These are phyloP conservation scores for Sebastes trivittatus DNA, from an alignment of 2,797 vertebrate genomes.

Conservation along the genomic window DNA sequence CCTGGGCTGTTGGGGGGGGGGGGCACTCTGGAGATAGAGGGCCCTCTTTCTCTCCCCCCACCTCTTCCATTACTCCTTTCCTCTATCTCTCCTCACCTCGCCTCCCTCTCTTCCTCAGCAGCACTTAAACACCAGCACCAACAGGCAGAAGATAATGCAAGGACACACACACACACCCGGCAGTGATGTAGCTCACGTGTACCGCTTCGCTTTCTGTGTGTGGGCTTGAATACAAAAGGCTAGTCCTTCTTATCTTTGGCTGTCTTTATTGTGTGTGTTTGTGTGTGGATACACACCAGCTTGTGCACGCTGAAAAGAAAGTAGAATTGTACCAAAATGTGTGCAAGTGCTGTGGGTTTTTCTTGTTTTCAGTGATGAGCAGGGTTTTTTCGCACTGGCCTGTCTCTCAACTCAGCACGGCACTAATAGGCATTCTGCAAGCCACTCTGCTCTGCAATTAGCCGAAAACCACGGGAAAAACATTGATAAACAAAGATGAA, in stretches of 20 bases:
- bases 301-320: slow-evolving; percentile 5
- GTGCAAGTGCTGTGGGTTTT: slow-evolving; percentile 8
- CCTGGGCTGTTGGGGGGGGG: slow-evolving; percentile 21
- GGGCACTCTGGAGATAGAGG: slow-evolving; percentile 28
- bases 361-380: slow-evolving; percentile 39
- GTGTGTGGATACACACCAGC: background rate
- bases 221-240: slow-evolving; percentile 55
- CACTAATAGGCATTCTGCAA: slow-evolving; percentile 60
- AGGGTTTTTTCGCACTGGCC: slow-evolving; percentile 2
- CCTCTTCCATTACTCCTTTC: slow-evolving; percentile 17
- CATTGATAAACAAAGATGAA: slow-evolving; percentile 73
- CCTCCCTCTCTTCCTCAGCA: slow-evolving; percentile 25
- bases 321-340: slow-evolving; percentile 10
- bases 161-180: slow-evolving; percentile 43
- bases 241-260: slow-evolving; percentile 50
- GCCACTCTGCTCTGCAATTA: slow-evolving; percentile 65
- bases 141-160: slow-evolving; percentile 63
- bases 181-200: slow-evolving; percentile 50
- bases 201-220: slow-evolving; percentile 45
- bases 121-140: slow-evolving; percentile 51
- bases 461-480: slow-evolving; percentile 58
- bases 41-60: background rate
- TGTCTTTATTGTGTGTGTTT: slow-evolving; percentile 13
- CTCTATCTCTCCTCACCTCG: slow-evolving; percentile 28
- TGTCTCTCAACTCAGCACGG: slow-evolving; percentile 60